A percentile compares a stretch with the other conserved stretches of the same genome.
Evolutionary conservation across 2,888 invertebrate species (phyloP).

Genomic region (Philereme vetulata): DNA sequence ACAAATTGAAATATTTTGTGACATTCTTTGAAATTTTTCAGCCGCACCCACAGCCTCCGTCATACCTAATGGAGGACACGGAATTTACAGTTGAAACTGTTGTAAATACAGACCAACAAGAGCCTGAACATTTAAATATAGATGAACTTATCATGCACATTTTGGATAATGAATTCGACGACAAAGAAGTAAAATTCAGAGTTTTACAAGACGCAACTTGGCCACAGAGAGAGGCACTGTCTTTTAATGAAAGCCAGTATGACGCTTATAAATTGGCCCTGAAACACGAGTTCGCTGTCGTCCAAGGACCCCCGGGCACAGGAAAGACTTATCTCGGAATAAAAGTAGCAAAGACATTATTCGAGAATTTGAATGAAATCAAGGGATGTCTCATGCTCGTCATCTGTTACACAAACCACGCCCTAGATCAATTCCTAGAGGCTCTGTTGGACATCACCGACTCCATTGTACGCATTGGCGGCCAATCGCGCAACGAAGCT

Average conservation of each 20-base stretch:
- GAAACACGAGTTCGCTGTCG: conserved; percentile 87
- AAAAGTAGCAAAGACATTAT: conserved; percentile 86
- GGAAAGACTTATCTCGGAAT: conserved; percentile 92
- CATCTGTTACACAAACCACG: conserved; percentile 93
- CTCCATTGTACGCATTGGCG: conserved; percentile 87
- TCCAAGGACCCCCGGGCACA: conserved; percentile 95
- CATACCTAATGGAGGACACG: conserved; percentile 46
- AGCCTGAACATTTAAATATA: conserved; percentile 2
- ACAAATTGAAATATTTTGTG: too few relatives aligned
- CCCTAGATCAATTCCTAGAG: conserved; percentile 92
- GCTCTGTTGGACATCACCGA: conserved; percentile 84
- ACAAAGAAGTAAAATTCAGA: conserved; percentile 39
- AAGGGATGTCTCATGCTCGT: conserved; percentile 85
- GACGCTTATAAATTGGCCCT: conserved; percentile 87
- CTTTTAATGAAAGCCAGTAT: conserved; percentile 86
- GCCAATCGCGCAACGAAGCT: conserved; percentile 84
- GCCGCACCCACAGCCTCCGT: conserved; percentile 52
- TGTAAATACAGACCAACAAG: not conserved
- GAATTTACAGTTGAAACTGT: conserved; percentile 33
- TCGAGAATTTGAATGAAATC: conserved; percentile 75
- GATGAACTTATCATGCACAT: conserved; percentile 1
- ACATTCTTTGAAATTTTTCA: conserved; percentile 36
- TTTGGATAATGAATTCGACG: conserved; percentile 1
- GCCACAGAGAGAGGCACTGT: conserved; percentile 70
- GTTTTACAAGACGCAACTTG: conserved; percentile 65